Percentiles rank a stretch among this genome's conserved stretches.
Conservation (phyloP, 2,113 vertebrate species). For the Aegotheles bennettii region DNA sequence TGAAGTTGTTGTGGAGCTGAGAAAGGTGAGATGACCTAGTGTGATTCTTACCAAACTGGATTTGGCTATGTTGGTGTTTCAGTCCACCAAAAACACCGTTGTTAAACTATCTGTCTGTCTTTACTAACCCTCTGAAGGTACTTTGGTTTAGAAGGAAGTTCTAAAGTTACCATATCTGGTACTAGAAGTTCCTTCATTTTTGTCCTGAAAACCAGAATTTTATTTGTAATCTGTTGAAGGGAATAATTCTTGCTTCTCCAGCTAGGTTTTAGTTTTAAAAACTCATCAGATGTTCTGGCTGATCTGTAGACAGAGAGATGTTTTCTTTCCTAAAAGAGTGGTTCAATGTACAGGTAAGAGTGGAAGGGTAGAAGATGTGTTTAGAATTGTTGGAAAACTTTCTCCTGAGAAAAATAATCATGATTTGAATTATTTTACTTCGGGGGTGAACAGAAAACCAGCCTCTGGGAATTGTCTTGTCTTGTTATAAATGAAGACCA, state of each 20-base stretch:
- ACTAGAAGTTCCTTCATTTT: background rate
- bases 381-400: background rate
- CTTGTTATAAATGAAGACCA: background rate
- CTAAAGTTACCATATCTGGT: background rate
- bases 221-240: background rate
- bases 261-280: background rate
- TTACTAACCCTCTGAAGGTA: background rate
- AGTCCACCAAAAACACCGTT: background rate
- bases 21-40: conserved; percentile 82
- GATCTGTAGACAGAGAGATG: background rate
- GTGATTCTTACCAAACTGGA: background rate
- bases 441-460: background rate
- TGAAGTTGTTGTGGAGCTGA: conserved; percentile 95
- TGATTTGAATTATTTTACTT: background rate
- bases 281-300: background rate
- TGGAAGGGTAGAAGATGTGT: background rate
- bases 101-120: background rate
- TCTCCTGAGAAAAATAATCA: background rate
- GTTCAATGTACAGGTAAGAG: background rate
- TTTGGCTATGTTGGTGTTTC: background rate
- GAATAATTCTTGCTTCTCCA: background rate
- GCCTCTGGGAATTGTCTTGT: background rate
- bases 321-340: background rate
- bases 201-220: background rate
- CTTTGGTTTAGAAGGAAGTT: background rate